Evolutionary conservation across 2,888 invertebrate species (phyloP), one percentile per base, ranked within the genome.

Genomic region (Vannuccia rotundouncinata): DNA sequence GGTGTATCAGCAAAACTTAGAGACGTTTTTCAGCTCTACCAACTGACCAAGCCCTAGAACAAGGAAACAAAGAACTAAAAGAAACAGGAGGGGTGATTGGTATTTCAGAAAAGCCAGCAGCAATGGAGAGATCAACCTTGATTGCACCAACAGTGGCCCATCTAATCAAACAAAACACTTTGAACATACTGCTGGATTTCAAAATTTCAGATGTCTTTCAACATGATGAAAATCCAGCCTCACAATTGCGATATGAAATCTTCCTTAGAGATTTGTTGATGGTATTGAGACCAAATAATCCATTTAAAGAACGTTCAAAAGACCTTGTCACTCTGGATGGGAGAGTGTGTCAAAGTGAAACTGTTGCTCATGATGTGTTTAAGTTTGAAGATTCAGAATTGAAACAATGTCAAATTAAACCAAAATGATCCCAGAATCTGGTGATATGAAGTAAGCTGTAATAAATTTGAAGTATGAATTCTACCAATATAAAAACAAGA

Each of bases 31-130:
- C 66, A 66, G 66, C 66, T 66, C 66, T 66, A 66, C 66, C 66
- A 66, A 66, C 66, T 66, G 66, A 66, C 66, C 66, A 66, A 66
- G 66, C 66, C 25, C 66, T 66, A 66, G 66, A 66, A 66, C 66
- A 66, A 66, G 66, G 66, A 5, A 66, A 66, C 66, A 66, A 66
- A 22, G 66, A 66, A 66, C 66, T 66, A n/a, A 66, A 66, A 66
- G 66, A 27, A 66, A 27, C 66, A 66, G 66, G 66, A 66, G 66
- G 66, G 66, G 66, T 66, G 66, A 66, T 66, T 66, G 66, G 66
- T 66, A 66, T 66, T 66, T 66, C 66, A 17, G 66, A 66, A 66
- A 66, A 27, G 66, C 66, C 66, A 66, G 66, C 66, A 66, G 22
- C 66, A 66, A 66, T 66, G 66, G 66, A 66, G 10, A 66, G 66